Evolutionary conservation across 92 coral and sea anemone genomes (phyloP), one percentile per base, ranked within the genome.

Genomic region (Phenganax subtilis): DNA sequence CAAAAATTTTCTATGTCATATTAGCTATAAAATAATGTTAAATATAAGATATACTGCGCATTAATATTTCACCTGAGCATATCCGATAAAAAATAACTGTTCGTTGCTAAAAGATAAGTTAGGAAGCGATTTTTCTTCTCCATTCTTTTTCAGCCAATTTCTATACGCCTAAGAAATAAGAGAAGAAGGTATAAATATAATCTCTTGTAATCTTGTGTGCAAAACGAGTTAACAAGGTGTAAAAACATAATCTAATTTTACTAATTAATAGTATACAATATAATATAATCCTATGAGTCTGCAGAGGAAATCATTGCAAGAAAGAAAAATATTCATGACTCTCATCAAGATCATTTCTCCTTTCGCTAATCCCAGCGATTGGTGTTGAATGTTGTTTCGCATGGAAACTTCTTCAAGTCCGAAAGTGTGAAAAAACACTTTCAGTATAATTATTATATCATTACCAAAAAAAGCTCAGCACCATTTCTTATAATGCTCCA

Each of bases 61-160:
- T n/a, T 30, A 6, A 16, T 63, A 0, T 1, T 82, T 72, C 84
- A 96, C 99, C 99, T 96, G 99, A 55, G 99, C 99, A 79, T 90
- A 96, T 57, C 99, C 99, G 82, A 96, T 92, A 73, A 96, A 96
- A 76, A 96, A 96, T 76, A 96, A 80, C 70, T 96, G 99, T 64
- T 96, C 91, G 72, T 90, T 96, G 85, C 76, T 88, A 86, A 90
- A 96, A 44, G 87, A 71, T 55, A 96, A 86, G 64, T 87, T 87
- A 8, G 99, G 99, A 37, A 96, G 87, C 27, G 78, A 74, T 8
- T 86, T 89, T 76, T 96, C 97, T 61, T 84, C 87, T 29, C 88
- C 89, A 72, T 90, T 87, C 69, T 90, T 87, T 55, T 86, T 83
- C 51, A 96, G 75, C 99, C 99, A 96, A 68, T 89, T 88, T 65